Conservation (phyloP, 2,888 invertebrate genomes). For the Eupithecia dodoneata region DNA sequence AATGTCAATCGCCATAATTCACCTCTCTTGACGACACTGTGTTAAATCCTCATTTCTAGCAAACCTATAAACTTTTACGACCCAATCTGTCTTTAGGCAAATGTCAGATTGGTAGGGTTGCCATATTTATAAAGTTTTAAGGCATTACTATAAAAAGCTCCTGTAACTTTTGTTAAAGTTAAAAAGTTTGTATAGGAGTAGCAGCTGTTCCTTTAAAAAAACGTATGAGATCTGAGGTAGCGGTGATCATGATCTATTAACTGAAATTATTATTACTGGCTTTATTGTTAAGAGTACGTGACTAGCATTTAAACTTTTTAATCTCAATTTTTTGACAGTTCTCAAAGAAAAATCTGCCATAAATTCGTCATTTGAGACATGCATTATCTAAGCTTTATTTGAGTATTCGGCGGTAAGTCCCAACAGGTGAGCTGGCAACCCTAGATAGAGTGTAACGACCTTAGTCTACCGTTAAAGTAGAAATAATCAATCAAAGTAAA, state of each 20-base stretch:
- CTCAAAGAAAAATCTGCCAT: too few relatives aligned
- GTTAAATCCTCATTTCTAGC: slow-evolving; percentile 17
- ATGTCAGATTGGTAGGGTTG: slow-evolving; percentile 24
- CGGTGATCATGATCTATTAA: too few relatives aligned
- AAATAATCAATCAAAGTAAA: slow-evolving; percentile 43
- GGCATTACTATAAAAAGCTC: background rate
- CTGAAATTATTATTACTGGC: too few relatives aligned
- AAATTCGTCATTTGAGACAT: too few relatives aligned
- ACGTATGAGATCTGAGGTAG: too few relatives aligned
- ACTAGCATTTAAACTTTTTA: background rate
- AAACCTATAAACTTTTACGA: slow-evolving; percentile 27
- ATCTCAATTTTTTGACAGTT: background rate
- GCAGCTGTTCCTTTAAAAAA: too few relatives aligned
- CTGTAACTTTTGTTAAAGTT: background rate
- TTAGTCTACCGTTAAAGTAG: slow-evolving; percentile 39
- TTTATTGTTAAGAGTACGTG: background rate
- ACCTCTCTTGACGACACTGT: slow-evolving; percentile 5
- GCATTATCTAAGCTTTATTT: too few relatives aligned
- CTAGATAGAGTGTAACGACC: slow-evolving; percentile 35
- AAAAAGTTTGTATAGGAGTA: too few relatives aligned
- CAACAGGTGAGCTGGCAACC: background rate
- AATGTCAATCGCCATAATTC: background rate
- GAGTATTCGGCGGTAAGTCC: too few relatives aligned
- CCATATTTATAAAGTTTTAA: background rate
- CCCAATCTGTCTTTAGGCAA: slow-evolving; percentile 28